Evolutionary conservation across 2,888 invertebrate species (phyloP).

Genomic region (Epirrhoe alternata): DNA sequence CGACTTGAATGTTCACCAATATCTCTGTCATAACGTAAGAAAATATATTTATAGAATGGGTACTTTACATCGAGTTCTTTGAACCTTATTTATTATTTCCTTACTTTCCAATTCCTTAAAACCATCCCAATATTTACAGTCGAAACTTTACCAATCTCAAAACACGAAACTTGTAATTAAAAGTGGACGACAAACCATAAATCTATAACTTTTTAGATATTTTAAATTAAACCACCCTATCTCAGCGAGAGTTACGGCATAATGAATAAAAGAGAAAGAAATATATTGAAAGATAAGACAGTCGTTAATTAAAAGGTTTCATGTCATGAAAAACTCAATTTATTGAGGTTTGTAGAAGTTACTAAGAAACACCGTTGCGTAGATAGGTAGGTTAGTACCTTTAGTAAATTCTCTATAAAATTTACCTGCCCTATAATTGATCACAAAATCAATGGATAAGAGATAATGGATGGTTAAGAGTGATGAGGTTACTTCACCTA

Average conservation of each 20-base stretch:
- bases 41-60: no score
- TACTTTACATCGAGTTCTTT: no score
- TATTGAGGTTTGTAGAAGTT: not conserved
- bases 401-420: no score
- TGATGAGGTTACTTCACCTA: no score
- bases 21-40: no score
- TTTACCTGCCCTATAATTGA: no score
- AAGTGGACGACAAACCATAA: slow-evolving; percentile 64
- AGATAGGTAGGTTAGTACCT: no score
- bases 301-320: slow-evolving; percentile 34
- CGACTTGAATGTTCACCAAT: no score
- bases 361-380: no score
- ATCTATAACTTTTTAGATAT: slow-evolving; percentile 74
- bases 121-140: slow-evolving; percentile 43
- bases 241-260: slow-evolving; percentile 52
- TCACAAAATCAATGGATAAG: no score
- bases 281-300: slow-evolving; percentile 51
- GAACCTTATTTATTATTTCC: not conserved
- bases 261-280: slow-evolving; percentile 49
- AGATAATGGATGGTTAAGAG: no score
- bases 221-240: slow-evolving; percentile 68
- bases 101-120: slow-evolving; percentile 30
- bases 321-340: slow-evolving; percentile 12
- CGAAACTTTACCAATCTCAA: slow-evolving; percentile 49
- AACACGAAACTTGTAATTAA: slow-evolving; percentile 69